phyloP scores from a whole-genome alignment of 2,888 invertebrate species.

The Chesias legatella region DNA sequence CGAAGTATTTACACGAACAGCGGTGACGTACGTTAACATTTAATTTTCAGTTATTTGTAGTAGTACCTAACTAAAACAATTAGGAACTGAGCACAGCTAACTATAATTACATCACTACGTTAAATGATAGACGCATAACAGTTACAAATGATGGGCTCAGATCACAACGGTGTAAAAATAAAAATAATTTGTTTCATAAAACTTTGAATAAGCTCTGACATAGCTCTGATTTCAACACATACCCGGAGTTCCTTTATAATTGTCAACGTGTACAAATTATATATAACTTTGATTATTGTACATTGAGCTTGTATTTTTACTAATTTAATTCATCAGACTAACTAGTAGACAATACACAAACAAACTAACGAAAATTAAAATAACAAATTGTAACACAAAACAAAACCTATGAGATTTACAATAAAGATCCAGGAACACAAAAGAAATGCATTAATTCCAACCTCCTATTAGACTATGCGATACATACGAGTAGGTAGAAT shows the following conservation, averaged over 20 bases:
- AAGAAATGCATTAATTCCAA: constrained; percentile 36
- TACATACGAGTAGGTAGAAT: constrained; percentile 3
- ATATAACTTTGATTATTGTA: too few relatives aligned
- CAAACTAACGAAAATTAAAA: constrained; percentile 30
- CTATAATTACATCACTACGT: constrained; percentile 9
- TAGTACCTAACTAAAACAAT: constrained; percentile 23
- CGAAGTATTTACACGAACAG: constrained; percentile 4
- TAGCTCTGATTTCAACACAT: not conserved
- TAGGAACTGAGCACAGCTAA: constrained; percentile 34
- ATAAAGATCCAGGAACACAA: constrained; percentile 38
- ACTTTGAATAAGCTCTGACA: too few relatives aligned
- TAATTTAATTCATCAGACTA: constrained; percentile 2
- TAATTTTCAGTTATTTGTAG: constrained; percentile 14
- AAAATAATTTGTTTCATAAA: too few relatives aligned
- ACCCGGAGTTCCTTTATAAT: not conserved
- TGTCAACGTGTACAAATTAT: constrained; percentile 1
- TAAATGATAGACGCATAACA: not conserved
- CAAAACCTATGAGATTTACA: constrained; percentile 39
- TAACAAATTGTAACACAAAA: constrained; percentile 19
- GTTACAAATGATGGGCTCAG: constrained; percentile 5
- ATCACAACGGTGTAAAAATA: not conserved
- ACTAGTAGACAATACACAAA: constrained; percentile 16
- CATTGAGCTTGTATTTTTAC: constrained; percentile 4
- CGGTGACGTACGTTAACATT: constrained; percentile 4
- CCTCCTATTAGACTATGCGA: constrained; percentile 1